Base-by-base conservation (phyloP, 2,113 vertebrate species). In the Neogale vison region DNA sequence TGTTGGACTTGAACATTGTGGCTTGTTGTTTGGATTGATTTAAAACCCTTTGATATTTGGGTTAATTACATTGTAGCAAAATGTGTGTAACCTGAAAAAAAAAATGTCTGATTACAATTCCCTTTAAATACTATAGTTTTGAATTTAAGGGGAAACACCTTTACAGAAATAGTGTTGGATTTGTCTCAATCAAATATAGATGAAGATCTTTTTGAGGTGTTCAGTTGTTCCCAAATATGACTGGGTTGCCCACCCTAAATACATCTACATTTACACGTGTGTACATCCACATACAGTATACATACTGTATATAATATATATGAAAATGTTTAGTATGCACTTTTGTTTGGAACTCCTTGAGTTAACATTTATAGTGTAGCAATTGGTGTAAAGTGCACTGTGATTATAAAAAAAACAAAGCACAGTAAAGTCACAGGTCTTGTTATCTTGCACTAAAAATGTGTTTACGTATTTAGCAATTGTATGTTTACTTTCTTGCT, bases 401-500 rank as follows among this genome's bases (percentile, higher is more conserved):
- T 99, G 99, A 98, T 99, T 97, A 98, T 98, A 98, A 97, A 98
- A 99, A 99, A 99, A 98, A 98, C 98, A 99, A 99, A 99, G 99
- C 99, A 99, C 99, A 99, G 99, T 99, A 98, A 99, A 98, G 98
- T 99, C 99, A 99, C 99, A 98, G 98, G 98, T 99, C 99, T 99
- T 99, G 98, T 99, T 98, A 99, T 99, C 98, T 99, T 99, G 99
- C 99, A 99, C 99, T 99, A 98, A 99, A 99, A 99, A 98, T 98
- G 98, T 99, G 98, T 99, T 99, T 99, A 98, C 98, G 98, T 99
- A 99, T 98, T 99, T 99, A 99, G 99, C 98, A 98, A 98, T 98
- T 99, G 98, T 99, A 99, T 98, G 99, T 99, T 99, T 99, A 99
- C 98, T 99, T 99, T 98, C 98, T 98, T 45, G 98, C 98, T 98